Base-by-base conservation (phyloP, 2,888 invertebrate species). In the Pammene fasciana region DNA sequence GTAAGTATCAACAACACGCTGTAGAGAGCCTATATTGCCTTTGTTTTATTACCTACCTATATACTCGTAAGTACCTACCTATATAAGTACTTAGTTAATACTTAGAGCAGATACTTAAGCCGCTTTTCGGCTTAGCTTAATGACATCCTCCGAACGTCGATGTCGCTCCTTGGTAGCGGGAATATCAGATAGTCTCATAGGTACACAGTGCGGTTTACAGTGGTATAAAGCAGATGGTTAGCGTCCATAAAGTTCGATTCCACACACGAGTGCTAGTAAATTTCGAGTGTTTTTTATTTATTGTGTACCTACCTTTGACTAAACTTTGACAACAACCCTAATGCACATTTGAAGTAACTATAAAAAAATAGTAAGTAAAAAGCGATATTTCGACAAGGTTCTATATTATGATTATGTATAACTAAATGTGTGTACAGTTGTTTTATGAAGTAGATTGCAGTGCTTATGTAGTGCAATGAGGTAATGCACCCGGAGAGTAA, bases 81-180 rank as follows among this genome's bases (percentile, higher is more conserved):
- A 36, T 64, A 50, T 38, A 14, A n/a, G n/a, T n/a, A n/a, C 16
- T 11, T 50, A 56, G 18, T 52, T 43, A 16, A 59, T 65, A 50
- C 38, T 65, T 18, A 67, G 34, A n/a, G 36, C 18, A 65, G 52
- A 26, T 68, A n/a, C n/a, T n/a, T n/a, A 68, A 68, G 68, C 68
- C 52, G 59, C 68, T 68, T 68, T 64, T 38, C 52, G 65, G 68
- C 50, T 68, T 65, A 68, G 52, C 64, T 59, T 68, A 59, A 68
- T 65, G 52, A 68, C 68, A 68, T 68, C 64, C 64, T 38, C 18
- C 64, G 46, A 65, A 65, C 68, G 45, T 57, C 50, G 50, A 65
- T 64, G n/a, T 68, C 50, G 57, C 57, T 54, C 52, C n/a, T 45
- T 45, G 64, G 57, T 13, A 45, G 18, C 41, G 43, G 11, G 48